A percentile compares a stretch with the other conserved stretches of the same genome.
These are phyloP conservation scores for Panulirus ornatus DNA, from an alignment of 1,140 invertebrate species.

Conservation along the genomic window DNA sequence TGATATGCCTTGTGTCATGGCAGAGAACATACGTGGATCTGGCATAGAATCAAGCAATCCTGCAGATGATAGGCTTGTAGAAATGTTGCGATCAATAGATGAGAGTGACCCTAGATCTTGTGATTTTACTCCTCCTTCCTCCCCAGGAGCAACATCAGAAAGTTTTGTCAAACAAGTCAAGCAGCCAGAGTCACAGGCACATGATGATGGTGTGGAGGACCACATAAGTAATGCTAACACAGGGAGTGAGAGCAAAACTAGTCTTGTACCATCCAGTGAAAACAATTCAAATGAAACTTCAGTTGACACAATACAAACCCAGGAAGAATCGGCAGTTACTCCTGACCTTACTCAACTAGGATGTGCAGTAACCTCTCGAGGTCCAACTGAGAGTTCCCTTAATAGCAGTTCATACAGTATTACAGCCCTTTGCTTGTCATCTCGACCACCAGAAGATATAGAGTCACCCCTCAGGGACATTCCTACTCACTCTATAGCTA, in stretches of 20 bases:
- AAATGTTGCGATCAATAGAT: slow-evolving; percentile 65
- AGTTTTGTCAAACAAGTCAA: slow-evolving; percentile 40
- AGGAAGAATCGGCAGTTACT: background rate
- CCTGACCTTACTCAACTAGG: background rate
- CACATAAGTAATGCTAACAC: slow-evolving; percentile 2
- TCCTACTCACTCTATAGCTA: background rate
- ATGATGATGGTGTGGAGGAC: slow-evolving; percentile 5
- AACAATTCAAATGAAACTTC: background rate
- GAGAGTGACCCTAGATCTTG: slow-evolving; percentile 61
- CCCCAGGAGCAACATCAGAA: slow-evolving; percentile 44
- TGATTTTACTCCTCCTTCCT: slow-evolving; percentile 62
- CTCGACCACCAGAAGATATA: slow-evolving; percentile 42
- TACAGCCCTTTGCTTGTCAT: slow-evolving; percentile 59
- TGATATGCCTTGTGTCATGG: slow-evolving; percentile 62
- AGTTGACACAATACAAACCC: slow-evolving; percentile 6
- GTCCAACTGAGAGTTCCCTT: slow-evolving; percentile 32
- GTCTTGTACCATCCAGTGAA: background rate
- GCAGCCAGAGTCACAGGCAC: background rate
- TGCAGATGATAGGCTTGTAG: slow-evolving; percentile 57
- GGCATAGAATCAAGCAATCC: slow-evolving; percentile 45
- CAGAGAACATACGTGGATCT: slow-evolving; percentile 49
- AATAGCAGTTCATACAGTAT: slow-evolving; percentile 62
- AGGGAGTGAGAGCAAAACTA: background rate
- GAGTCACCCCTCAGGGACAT: slow-evolving; percentile 32
- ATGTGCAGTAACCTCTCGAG: slow-evolving; percentile 21